Conservation (phyloP, 2,113 vertebrate species). For the Willisornis vidua region DNA sequence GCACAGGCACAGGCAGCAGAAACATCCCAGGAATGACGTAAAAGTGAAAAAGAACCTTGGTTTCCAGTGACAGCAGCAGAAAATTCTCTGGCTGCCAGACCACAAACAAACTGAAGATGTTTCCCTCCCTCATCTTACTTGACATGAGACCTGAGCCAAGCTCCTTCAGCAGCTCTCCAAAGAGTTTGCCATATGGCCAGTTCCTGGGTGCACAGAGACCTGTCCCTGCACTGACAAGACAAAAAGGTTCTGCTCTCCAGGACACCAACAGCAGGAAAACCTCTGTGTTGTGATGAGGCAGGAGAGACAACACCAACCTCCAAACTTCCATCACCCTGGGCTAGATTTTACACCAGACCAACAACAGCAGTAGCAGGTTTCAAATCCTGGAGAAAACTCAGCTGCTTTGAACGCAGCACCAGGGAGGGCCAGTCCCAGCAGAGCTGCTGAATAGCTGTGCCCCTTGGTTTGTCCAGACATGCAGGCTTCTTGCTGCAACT, state of each 20-base stretch:
- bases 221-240: not conserved
- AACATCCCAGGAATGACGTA: not conserved
- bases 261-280: not conserved
- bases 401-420: not conserved
- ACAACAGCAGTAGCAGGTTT: not conserved
- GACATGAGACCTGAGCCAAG: not conserved
- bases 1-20: not conserved
- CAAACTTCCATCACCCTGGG: not conserved
- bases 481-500: not conserved
- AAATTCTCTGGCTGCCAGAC: conserved; percentile 25
- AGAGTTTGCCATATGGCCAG: not conserved
- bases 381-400: not conserved
- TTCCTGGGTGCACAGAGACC: not conserved
- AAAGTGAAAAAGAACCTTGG: not conserved
- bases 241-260: not conserved
- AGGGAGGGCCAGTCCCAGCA: not conserved
- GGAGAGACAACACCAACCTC: not conserved
- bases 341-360: not conserved
- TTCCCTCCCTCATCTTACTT: conserved; percentile 6
- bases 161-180: conserved; percentile 12
- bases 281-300: not conserved
- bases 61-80: conserved; percentile 36
- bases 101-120: conserved; percentile 12
- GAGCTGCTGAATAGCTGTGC: not conserved
- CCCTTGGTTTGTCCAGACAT: not conserved